These are phyloP conservation scores for Acanthisitta chloris DNA, from an alignment of 2,113 vertebrate genomes.

Conservation along the genomic window DNA sequence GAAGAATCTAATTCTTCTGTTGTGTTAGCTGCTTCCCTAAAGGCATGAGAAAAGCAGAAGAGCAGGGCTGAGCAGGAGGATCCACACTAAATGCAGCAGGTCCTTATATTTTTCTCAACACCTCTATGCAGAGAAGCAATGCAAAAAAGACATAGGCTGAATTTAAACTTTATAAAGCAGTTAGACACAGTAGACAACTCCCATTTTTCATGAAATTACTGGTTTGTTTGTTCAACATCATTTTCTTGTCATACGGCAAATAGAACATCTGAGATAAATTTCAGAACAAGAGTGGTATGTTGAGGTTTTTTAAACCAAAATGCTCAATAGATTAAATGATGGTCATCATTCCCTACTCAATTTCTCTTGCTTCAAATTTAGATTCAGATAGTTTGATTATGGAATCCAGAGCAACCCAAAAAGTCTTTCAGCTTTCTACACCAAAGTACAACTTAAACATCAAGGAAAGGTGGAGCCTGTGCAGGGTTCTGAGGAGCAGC, in stretches of 20 bases:
- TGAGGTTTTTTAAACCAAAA: not conserved
- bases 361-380: not conserved
- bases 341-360: not conserved
- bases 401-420: not conserved
- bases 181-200: not conserved
- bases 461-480: too few relatives aligned
- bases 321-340: not conserved
- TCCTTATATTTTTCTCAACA: fast-evolving
- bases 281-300: not conserved
- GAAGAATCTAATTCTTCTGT: not conserved
- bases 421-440: too few relatives aligned
- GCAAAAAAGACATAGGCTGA: not conserved
- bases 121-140: not conserved
- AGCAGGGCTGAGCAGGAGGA: not conserved
- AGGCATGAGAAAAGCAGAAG: not conserved
- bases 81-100: not conserved
- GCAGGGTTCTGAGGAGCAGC: too few relatives aligned
- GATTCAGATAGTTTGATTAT: not conserved
- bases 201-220: not conserved
- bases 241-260: not conserved
- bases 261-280: not conserved
- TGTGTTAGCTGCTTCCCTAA: not conserved
- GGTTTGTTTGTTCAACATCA: not conserved
- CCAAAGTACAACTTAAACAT: too few relatives aligned
- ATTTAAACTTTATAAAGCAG: not conserved